Percentiles rank a stretch among this genome's conserved stretches.
These are phyloP conservation scores for Lamellibrachia satsuma DNA, from an alignment of 2,888 invertebrate genomes.

Conservation along the genomic window DNA sequence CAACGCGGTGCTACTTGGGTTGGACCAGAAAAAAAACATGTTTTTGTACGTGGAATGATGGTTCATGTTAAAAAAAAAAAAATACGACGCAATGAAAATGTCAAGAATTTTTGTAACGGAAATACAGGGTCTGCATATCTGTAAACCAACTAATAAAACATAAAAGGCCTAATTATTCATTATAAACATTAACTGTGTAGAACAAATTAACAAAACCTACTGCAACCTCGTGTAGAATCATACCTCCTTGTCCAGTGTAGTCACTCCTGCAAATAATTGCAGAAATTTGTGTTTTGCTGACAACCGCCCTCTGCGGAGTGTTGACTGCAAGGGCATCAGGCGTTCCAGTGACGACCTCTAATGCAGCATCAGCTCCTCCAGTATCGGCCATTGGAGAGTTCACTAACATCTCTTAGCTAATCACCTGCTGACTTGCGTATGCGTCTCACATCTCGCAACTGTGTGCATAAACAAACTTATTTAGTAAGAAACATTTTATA, in stretches of 20 bases:
- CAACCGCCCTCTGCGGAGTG: neutral
- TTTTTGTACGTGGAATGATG: no score
- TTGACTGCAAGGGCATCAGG: neutral
- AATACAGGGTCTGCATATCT: no score
- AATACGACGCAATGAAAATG: no score
- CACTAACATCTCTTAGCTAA: neutral
- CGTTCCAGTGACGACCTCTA: neutral
- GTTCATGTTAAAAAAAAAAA: no score
- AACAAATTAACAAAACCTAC: no score
- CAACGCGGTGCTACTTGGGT: no score
- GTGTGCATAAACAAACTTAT: neutral
- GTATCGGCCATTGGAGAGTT: neutral
- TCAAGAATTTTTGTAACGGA: no score
- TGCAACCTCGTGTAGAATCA: neutral
- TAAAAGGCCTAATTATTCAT: no score
- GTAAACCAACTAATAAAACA: no score
- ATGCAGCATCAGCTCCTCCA: neutral
- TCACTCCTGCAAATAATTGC: neutral
- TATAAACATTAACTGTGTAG: no score
- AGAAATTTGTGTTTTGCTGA: neutral
- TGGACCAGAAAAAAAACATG: no score
- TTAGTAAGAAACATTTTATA: neutral
- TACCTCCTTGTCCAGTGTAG: neutral
- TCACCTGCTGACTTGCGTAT: neutral
- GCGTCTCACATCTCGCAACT: neutral